Evolutionary conservation across 2,888 invertebrate species (phyloP).

Genomic region (Drosophila differens): DNA sequence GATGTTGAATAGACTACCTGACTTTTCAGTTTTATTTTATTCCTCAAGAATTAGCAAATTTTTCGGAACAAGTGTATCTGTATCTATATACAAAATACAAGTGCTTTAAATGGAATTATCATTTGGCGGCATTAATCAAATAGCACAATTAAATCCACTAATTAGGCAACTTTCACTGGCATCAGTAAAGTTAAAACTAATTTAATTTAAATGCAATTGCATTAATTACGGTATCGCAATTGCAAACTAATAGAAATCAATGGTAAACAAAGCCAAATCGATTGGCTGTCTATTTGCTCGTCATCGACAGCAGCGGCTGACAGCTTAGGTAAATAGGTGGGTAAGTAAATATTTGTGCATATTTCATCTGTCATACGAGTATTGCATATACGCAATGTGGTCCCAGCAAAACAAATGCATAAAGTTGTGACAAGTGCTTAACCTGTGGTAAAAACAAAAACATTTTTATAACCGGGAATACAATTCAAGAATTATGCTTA

Average conservation of each 20-base stretch:
- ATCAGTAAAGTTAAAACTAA: constrained; percentile 23
- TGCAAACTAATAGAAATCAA: constrained; percentile 47
- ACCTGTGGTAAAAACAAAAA: not conserved
- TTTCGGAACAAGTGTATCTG: not conserved
- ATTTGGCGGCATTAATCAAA: constrained; percentile 11
- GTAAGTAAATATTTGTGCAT: constrained; percentile 58
- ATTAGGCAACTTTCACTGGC: constrained; percentile 46
- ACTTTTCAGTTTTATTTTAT: not conserved
- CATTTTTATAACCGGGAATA: not conserved
- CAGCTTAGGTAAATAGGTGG: constrained; percentile 32
- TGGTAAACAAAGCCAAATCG: constrained; percentile 39
- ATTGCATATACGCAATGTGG: constrained; percentile 56
- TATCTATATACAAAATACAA: not conserved
- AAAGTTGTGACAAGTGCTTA: constrained; percentile 11
- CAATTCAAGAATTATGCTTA: not conserved
- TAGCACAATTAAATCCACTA: constrained; percentile 45
- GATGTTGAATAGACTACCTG: not conserved
- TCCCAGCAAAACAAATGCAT: constrained; percentile 16
- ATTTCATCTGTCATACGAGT: constrained; percentile 48
- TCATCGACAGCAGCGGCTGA: constrained; percentile 6
- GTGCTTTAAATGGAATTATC: not conserved
- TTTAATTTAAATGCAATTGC: constrained; percentile 54
- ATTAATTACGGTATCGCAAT: constrained; percentile 40
- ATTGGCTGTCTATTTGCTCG: constrained; percentile 20
- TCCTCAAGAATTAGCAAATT: not conserved